phyloP scores from a whole-genome alignment of 2,888 invertebrate genomes.

The Hedya salicella region DNA sequence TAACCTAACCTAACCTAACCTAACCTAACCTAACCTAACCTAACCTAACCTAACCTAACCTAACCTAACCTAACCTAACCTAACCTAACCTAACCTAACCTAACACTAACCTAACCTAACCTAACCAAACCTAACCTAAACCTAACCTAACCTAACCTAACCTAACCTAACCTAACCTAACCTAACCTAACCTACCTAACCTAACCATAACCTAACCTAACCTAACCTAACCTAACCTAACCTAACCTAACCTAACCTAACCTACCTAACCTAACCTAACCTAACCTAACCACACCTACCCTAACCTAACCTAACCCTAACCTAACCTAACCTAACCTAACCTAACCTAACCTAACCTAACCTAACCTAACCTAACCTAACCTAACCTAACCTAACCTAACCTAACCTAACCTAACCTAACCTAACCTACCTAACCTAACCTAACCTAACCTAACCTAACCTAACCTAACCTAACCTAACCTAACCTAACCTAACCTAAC shows the following conservation, averaged over 20 bases:
- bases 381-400: conserved; percentile 43
- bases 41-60: conserved; percentile 50
- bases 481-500: conserved; percentile 38
- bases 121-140: conserved; percentile 46
- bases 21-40: conserved; percentile 50
- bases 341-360: conserved; percentile 35
- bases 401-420: conserved; percentile 42
- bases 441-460: conserved; percentile 44
- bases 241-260: conserved; percentile 38
- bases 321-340: conserved; percentile 31
- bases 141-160: conserved; percentile 41
- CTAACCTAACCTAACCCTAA: conserved; percentile 19
- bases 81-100: conserved; percentile 48
- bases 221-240: conserved; percentile 24
- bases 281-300: conserved; percentile 23
- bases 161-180: conserved; percentile 36
- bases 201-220: conserved; percentile 23
- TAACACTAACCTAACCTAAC: conserved; percentile 48
- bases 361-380: conserved; percentile 41
- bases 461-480: conserved; percentile 46
- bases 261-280: conserved; percentile 27
- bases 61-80: conserved; percentile 49
- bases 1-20: conserved; percentile 50
- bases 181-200: conserved; percentile 30
- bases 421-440: conserved; percentile 41